Percentiles rank a stretch among this genome's conserved stretches.
Evolutionary conservation across 2,888 invertebrate genomes (phyloP).

Genomic region (Eulithis prunata): DNA sequence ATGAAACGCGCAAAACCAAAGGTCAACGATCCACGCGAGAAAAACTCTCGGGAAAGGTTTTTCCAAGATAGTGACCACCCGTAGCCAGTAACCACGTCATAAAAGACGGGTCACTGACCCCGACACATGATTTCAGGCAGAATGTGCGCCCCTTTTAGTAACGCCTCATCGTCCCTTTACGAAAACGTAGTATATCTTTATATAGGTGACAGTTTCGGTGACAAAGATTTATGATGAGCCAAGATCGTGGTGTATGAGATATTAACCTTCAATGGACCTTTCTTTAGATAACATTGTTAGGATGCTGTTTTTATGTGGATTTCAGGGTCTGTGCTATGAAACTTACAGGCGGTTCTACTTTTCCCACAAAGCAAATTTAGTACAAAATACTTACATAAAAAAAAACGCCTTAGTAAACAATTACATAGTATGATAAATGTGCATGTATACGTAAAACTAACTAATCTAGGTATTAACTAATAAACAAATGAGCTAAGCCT

Average conservation of each 20-base stretch:
- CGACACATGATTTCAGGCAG: constrained; percentile 26
- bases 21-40: not conserved
- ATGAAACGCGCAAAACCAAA: not conserved
- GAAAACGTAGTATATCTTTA: constrained; percentile 35
- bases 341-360: constrained; percentile 1
- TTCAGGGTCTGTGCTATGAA: constrained; percentile 1
- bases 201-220: constrained; percentile 31
- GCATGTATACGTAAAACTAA: too few relatives aligned
- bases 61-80: constrained; percentile 20
- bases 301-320: constrained; percentile 11
- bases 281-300: constrained; percentile 28
- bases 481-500: too few relatives aligned
- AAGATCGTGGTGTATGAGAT: constrained; percentile 30
- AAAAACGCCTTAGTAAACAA: too few relatives aligned
- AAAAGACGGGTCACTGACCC: constrained; percentile 27
- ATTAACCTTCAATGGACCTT: constrained; percentile 33
- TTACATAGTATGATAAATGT: too few relatives aligned
- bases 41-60: constrained; percentile 5
- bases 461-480: too few relatives aligned
- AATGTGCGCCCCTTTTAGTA: constrained; percentile 32
- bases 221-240: constrained; percentile 33
- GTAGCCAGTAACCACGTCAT: constrained; percentile 17
- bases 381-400: too few relatives aligned
- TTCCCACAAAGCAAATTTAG: not conserved
- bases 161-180: constrained; percentile 29